Conservation (phyloP, 2,113 vertebrate species). For the Pseudopodoces humilis region DNA sequence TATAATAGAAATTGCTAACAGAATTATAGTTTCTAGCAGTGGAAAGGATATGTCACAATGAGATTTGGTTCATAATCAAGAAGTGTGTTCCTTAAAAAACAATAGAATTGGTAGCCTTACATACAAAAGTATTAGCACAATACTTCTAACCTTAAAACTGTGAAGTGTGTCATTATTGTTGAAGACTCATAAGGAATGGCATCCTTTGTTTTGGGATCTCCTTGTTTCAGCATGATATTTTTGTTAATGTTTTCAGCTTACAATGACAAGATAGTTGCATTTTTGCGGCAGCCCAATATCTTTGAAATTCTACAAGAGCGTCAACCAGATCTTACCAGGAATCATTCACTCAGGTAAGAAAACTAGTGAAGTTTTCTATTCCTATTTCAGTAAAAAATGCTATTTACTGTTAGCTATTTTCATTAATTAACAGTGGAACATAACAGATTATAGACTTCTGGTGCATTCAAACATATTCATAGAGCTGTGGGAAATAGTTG, state of each 20-base stretch:
- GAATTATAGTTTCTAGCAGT: not conserved
- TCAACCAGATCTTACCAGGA: constrained; percentile 93
- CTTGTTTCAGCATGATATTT: not conserved
- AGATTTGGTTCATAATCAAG: not conserved
- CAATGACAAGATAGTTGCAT: constrained; percentile 99
- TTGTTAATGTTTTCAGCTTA: constrained; percentile 82
- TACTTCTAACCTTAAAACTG: not conserved
- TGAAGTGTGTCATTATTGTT: not conserved
- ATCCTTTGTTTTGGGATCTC: not conserved
- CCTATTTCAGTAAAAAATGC: not conserved
- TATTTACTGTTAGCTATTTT: not conserved
- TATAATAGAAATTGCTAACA: not conserved
- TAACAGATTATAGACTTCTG: not conserved
- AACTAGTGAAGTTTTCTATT: not conserved
- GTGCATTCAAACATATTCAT: not conserved
- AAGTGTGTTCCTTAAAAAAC: not conserved
- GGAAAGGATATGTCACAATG: not conserved
- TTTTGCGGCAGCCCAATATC: constrained; percentile 96
- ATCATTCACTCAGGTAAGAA: constrained; percentile 92
- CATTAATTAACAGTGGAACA: not conserved
- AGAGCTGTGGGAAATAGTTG: not conserved
- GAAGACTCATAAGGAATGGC: not conserved
- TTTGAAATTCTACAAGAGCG: constrained; percentile 97
- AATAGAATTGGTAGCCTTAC: not conserved
- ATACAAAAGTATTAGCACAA: not conserved